Percentiles rank a stretch among this genome's conserved stretches.
Conservation (phyloP, 2,797 vertebrate species). For the Halcyon badia region DNA sequence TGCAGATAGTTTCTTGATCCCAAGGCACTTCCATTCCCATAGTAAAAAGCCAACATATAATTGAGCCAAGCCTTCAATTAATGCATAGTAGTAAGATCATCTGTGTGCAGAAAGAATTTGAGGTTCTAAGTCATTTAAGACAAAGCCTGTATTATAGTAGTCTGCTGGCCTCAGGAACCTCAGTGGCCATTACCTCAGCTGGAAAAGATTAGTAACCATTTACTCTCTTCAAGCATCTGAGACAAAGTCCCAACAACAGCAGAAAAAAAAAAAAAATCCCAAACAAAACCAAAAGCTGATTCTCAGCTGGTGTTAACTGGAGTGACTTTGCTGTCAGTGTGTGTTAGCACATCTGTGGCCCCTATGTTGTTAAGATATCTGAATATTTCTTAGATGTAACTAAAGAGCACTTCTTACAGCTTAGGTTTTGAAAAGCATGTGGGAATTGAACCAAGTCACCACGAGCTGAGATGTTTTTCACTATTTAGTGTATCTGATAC, state of each 20-base stretch:
- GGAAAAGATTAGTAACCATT: constrained; percentile 14
- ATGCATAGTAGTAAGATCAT: background rate
- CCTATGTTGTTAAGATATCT: background rate
- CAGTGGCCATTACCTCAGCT: background rate
- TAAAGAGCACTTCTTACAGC: background rate
- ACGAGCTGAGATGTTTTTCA: background rate
- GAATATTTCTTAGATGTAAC: background rate
- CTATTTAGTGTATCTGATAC: background rate
- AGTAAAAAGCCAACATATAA: background rate
- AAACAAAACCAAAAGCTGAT: background rate
- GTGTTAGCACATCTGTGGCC: background rate
- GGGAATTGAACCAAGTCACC: background rate
- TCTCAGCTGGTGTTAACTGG: constrained; percentile 21
- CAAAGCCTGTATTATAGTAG: background rate
- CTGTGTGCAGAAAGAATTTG: background rate
- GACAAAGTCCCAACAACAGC: background rate
- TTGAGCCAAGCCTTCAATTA: background rate
- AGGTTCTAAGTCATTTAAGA: background rate
- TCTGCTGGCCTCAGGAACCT: background rate
- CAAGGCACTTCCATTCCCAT: background rate
- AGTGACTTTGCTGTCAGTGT: background rate
- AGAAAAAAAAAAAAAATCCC: background rate
- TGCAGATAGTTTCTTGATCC: background rate
- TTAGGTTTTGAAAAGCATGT: background rate
- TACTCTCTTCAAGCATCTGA: background rate